Evolutionary conservation across 2,113 vertebrate genomes (phyloP).

Genomic region (Reinhardtius hippoglossoides): DNA sequence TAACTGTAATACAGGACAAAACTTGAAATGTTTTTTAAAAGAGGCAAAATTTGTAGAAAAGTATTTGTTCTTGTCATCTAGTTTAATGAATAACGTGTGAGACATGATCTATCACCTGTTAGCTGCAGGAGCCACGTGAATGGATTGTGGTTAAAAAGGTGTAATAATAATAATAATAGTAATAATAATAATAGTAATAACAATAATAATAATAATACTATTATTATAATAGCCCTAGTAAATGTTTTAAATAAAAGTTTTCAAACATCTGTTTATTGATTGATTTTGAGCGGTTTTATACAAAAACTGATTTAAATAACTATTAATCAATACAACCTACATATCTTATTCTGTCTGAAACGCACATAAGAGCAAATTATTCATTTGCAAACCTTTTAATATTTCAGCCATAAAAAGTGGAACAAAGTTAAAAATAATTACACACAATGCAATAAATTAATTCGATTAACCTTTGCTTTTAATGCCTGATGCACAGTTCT

Average conservation of each 20-base stretch:
- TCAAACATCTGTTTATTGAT: no score
- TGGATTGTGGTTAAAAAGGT: neutral
- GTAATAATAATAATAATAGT: slow-evolving; percentile 20
- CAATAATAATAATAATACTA: neutral
- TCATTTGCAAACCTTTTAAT: neutral
- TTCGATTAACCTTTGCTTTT: no score
- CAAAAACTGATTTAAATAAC: neutral
- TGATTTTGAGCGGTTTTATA: no score
- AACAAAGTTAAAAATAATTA: no score
- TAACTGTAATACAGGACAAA: no score
- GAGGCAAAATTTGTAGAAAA: neutral
- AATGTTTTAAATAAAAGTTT: neutral
- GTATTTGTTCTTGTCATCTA: neutral
- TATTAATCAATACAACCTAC: no score
- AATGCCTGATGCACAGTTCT: neutral
- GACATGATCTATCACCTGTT: neutral
- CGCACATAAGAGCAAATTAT: neutral
- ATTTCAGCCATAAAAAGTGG: neutral
- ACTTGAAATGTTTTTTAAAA: neutral
- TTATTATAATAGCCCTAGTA: slow-evolving; percentile 6
- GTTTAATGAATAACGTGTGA: neutral
- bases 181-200: neutral
- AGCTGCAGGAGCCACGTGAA: neutral
- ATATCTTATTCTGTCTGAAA: neutral
- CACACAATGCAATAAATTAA: no score